Evolutionary conservation across 2,113 vertebrate genomes (phyloP), one percentile per base, ranked within the genome.

Genomic region (Dicentrarchus labrax): DNA sequence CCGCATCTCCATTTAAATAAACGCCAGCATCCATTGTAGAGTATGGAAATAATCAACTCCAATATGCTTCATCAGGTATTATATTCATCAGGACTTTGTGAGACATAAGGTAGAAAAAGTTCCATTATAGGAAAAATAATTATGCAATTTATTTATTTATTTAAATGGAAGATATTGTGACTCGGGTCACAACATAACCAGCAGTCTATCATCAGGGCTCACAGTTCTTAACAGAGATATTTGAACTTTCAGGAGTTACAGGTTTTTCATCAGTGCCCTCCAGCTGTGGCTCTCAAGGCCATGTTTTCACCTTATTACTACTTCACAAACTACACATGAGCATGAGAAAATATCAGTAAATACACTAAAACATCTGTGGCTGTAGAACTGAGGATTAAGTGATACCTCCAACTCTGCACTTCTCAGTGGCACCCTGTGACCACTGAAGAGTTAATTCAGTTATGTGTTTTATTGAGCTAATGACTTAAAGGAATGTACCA

Each of bases 171-270:
- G 2, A 77, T 43, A 64, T 83, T 75, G 84, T 36, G 51, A 12
- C 21, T 48, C 11, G 48, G 17, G 22, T 38, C 57, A 54, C 36
- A 66, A 65, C 48, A 82, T 83, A 86, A 74, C 10, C 67, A 60
- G 30, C 16, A 65, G 16, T 50, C 62, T 71, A 39, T 51, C 59
- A 75, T 71, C 76, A 56, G 48, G 51, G 13, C 19, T 43, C 30
- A 30, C 62, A 51, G 51, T 51, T 74, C 71, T 80, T 76, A 65
- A 84, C 6, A 51, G 22, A 73, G 67, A 80, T 73, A 84, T 89
- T 50, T 87, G 16, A 76, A 88, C n/a, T n/a, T n/a, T n/a, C n/a
- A n/a, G n/a, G n/a, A 48, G 22, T 69, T 65, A 47, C 17, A 36
- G 11, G 12, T 53, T 6, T 64, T 67, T 74, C 39, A 69, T 54